phyloP scores from a whole-genome alignment of 2,888 invertebrate species.

The Leucoptera coffeella region DNA sequence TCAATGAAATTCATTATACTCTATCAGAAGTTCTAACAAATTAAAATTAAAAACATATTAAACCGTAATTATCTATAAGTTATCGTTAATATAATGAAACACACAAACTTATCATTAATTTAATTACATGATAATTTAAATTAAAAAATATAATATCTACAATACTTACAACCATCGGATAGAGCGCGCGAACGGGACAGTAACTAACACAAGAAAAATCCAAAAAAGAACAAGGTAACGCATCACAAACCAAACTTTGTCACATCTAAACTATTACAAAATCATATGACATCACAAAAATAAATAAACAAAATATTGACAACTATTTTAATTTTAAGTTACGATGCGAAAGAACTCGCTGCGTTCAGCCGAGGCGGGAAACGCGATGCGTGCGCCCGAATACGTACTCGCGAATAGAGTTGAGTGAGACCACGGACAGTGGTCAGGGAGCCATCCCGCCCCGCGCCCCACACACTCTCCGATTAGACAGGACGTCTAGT shows the following conservation, averaged over 20 bases:
- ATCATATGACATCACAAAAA: slow-evolving; percentile 8
- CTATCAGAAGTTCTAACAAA: too few relatives aligned
- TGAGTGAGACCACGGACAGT: slow-evolving; percentile 17
- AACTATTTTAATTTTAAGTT: too few relatives aligned
- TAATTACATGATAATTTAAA: too few relatives aligned
- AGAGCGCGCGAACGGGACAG: slow-evolving; percentile 31
- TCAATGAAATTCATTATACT: too few relatives aligned
- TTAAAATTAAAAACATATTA: too few relatives aligned
- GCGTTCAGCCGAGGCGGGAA: too few relatives aligned
- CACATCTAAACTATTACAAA: too few relatives aligned
- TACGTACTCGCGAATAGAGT: slow-evolving; percentile 15
- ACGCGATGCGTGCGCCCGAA: slow-evolving; percentile 22
- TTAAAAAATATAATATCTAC: neutral
- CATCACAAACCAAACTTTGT: slow-evolving; percentile 40
- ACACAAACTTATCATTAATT: too few relatives aligned
- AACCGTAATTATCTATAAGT: too few relatives aligned
- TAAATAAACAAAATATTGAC: slow-evolving; percentile 10
- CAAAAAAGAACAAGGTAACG: slow-evolving; percentile 34
- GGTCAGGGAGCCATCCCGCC: slow-evolving; percentile 24
- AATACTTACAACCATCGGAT: slow-evolving; percentile 47
- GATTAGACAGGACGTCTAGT: slow-evolving; percentile 10
- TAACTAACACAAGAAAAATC: slow-evolving; percentile 39
- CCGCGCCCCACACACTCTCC: slow-evolving; percentile 10
- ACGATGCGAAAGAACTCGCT: too few relatives aligned
- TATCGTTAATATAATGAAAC: too few relatives aligned